Conservation (phyloP, 2,113 vertebrate species). For the Salvelinus alpinus region DNA sequence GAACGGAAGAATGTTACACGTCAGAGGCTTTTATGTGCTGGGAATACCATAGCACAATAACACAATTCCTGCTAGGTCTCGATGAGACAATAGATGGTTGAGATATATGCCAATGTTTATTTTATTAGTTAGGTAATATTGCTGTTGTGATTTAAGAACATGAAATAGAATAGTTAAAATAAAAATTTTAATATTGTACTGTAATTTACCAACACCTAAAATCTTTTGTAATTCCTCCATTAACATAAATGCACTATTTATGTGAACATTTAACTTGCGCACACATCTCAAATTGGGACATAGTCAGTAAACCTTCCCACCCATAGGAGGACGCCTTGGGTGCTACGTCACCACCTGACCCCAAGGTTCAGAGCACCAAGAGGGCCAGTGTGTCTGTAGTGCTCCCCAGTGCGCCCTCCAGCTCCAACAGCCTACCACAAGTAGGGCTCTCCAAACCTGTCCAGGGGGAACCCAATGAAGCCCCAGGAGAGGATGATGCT, state of each 20-base stretch:
- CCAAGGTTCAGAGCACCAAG: too few species aligned
- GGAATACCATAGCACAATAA: background rate
- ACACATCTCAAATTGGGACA: too few species aligned
- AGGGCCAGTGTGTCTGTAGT: too few species aligned
- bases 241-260: background rate
- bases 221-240: background rate
- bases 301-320: too few species aligned
- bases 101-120: background rate
- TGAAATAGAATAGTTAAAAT: too few species aligned
- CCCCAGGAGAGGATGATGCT: slow-evolving; percentile 42
- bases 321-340: too few species aligned
- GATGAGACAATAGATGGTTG: background rate
- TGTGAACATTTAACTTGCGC: background rate
- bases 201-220: too few species aligned
- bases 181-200: too few species aligned
- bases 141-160: too few species aligned
- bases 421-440: slow-evolving; percentile 12
- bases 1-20: too few species aligned
- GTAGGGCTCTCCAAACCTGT: slow-evolving; percentile 22
- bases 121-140: too few species aligned
- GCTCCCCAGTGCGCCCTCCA: slow-evolving; percentile 35
- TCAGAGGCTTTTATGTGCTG: background rate
- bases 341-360: too few species aligned
- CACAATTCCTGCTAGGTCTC: background rate
- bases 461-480: slow-evolving; percentile 34